Evolutionary conservation across 53 echinoderm and acorn worm species (phyloP), one percentile per base, ranked within the genome.

Genomic region (Actinopyga echinites): DNA sequence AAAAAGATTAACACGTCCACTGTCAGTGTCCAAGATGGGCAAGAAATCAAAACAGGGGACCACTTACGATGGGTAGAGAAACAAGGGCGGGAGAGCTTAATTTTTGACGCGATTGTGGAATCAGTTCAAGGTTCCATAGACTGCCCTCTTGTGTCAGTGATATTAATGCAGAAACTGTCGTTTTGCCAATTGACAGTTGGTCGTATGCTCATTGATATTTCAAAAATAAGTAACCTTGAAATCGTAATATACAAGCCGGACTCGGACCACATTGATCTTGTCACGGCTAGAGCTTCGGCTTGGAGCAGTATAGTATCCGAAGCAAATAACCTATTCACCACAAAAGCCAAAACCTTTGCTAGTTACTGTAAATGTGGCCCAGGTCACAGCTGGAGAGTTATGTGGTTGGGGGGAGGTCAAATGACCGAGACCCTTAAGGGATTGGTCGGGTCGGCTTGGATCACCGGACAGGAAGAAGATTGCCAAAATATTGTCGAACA

Each of bases 301-400:
- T 77, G 24, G 26, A 54, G 77, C 31, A 8, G 11, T 24, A 15
- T 20, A 12, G 77, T 33, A 11, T 19, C 77, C 24, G 44, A 55
- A 26, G 21, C 25, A 21, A 30, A 30, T 55, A 77, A 77, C 31
- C 49, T 77, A 21, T 77, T 77, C 17, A 77, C 77, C 29, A 28
- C 25, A 3, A 77, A 77, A 56, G 49, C 53, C 30, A 77, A 77
- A 30, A 17, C 31, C 19, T 55, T 77, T 32, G 77, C 77, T 19
- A 31, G 77, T 9, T 77, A 77, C 56, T 77, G 77, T 77, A 77
- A 77, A 31, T 54, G 77, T 43, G 77, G 77, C 8, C 77, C 77
- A 33, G 77, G 77, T 17, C 77, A 54, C 32, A 49, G 77, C 44
- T 77, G 77, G 77, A 55, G 77, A 31, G 56, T 54, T 13, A 55